Percentiles rank a stretch among this genome's conserved stretches.
phyloP scores from a whole-genome alignment of 2,113 vertebrate species.

The Hemibagrus wyckioides region DNA sequence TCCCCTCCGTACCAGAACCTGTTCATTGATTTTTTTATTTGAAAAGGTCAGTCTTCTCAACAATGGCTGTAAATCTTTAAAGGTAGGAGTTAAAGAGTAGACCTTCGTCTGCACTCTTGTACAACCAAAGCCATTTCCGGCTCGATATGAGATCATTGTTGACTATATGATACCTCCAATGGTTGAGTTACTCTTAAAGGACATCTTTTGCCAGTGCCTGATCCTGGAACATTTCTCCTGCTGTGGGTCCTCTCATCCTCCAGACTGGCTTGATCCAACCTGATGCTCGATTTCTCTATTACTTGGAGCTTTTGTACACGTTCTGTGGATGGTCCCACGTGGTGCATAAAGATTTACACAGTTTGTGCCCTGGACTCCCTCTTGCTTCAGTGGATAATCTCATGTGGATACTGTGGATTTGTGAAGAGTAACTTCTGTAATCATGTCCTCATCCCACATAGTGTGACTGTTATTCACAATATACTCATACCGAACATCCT shows the following conservation, averaged over 20 bases:
- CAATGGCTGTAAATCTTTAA: constrained; percentile 42
- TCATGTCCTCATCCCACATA: not conserved
- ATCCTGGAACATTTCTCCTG: not conserved
- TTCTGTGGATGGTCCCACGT: not conserved
- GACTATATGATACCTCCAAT: not conserved
- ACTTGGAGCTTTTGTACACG: not conserved
- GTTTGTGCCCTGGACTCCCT: not conserved
- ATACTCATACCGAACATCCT: not conserved
- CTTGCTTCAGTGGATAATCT: not conserved
- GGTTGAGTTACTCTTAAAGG: constrained; percentile 1
- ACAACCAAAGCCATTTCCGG: constrained; percentile 26
- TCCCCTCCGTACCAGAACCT: constrained; percentile 26
- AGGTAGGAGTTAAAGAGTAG: constrained; percentile 22
- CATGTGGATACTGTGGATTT: not conserved
- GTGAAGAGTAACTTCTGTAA: not conserved
- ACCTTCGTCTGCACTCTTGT: constrained; percentile 36
- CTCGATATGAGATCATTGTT: not conserved
- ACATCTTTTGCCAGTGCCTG: not conserved
- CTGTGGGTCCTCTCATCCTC: not conserved
- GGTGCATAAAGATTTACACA: not conserved
- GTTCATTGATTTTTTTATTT: constrained; percentile 17
- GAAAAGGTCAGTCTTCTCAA: constrained; percentile 50
- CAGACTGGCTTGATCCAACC: not conserved
- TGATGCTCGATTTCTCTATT: not conserved
- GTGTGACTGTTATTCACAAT: not conserved